A percentile compares a stretch with the other conserved stretches of the same genome.
Evolutionary conservation across 1,140 invertebrate species (phyloP).

Genomic region (Drusus annulatus): DNA sequence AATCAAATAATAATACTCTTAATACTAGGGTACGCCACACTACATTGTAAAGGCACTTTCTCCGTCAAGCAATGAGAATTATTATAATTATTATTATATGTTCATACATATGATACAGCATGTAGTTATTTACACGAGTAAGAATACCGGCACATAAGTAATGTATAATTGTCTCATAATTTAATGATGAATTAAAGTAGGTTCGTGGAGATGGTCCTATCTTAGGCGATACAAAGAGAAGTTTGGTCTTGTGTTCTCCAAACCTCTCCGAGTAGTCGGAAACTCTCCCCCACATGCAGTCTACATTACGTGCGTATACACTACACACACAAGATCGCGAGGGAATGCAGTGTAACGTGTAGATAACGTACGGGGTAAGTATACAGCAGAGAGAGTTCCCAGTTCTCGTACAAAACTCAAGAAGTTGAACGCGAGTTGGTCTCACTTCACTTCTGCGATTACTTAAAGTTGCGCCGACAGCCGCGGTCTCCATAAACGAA

Average conservation of each 20-base stretch:
- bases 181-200: too few species aligned
- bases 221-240: constrained; percentile 10
- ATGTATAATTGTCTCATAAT: too few species aligned
- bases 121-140: too few species aligned
- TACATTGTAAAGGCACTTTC: too few species aligned
- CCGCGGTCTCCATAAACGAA: constrained; percentile 49
- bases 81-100: too few species aligned
- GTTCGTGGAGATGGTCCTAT: too few species aligned
- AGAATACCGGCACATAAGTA: too few species aligned
- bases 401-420: constrained; percentile 38
- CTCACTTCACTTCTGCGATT: constrained; percentile 35
- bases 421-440: constrained; percentile 39
- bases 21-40: too few species aligned
- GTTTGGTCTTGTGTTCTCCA: background rate
- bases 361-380: background rate
- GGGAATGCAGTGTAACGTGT: constrained; percentile 15
- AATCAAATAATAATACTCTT: too few species aligned
- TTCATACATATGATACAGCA: too few species aligned
- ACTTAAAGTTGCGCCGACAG: constrained; percentile 41
- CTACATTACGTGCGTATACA: background rate
- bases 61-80: too few species aligned
- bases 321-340: background rate
- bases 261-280: background rate
- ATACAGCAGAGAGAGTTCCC: background rate
- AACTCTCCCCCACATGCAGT: background rate